These are phyloP conservation scores for Nothoprocta pentlandii DNA, from an alignment of 2,113 vertebrate species.

Conservation along the genomic window DNA sequence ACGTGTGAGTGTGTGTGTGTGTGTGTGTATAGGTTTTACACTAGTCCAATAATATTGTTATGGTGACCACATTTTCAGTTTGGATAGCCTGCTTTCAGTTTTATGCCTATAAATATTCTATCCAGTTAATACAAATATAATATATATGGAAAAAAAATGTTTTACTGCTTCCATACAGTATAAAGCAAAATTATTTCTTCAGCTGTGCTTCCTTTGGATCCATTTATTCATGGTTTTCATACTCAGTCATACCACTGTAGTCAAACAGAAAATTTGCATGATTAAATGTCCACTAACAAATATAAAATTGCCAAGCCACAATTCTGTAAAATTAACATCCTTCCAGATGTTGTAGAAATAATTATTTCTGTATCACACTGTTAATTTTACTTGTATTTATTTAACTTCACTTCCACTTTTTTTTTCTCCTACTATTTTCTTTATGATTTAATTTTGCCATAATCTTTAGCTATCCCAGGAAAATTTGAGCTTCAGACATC, in stretches of 20 bases:
- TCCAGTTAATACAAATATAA: background rate
- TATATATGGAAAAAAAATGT: background rate
- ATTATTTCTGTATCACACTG: background rate
- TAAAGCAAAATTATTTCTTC: conserved; percentile 34
- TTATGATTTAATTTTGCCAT: background rate
- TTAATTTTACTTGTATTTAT: conserved; percentile 18
- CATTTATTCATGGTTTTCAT: background rate
- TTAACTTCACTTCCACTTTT: background rate
- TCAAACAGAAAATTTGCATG: background rate
- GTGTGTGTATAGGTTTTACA: background rate
- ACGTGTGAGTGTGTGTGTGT: background rate
- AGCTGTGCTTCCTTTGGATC: conserved; percentile 21
- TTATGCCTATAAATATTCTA: background rate
- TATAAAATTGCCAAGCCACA: background rate
- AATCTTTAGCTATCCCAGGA: background rate
- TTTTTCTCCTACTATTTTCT: background rate
- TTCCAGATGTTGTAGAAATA: background rate
- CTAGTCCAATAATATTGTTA: background rate
- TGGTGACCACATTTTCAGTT: background rate
- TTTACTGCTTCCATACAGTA: background rate
- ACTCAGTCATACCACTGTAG: background rate
- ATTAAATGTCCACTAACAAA: background rate
- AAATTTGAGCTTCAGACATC: background rate
- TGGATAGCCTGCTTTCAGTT: background rate
- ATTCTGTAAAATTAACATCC: background rate